Base-by-base conservation (phyloP, 2,797 vertebrate species). In the Alfaro cultratus region DNA sequence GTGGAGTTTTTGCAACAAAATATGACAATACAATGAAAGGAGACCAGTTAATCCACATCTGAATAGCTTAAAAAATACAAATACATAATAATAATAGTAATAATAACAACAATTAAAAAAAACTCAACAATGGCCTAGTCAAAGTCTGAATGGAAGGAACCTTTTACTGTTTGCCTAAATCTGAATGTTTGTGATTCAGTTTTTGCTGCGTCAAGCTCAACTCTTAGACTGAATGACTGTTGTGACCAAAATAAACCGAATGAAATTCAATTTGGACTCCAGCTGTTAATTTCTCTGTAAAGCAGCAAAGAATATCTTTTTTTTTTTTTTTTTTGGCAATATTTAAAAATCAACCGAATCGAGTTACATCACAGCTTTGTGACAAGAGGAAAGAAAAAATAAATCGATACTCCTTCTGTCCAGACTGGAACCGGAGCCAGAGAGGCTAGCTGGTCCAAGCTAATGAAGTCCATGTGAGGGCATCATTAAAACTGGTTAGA, bases 401-500 rank as follows among this genome's bases (percentile, higher is more conserved):
- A 77, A n/a, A 41, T 39, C 31, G 13, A 18, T 45, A 8, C 18
- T 36, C 51, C 36, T 15, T 64, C 68, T 53, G 68, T 77, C 70
- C 39, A 36, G 15, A 23, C 6, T 70, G 31, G 53, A 74, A 34
- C 18, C 36, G 47, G 3, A 78, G 57, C n/a, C 57, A 60, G 57
- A 26, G n/a, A 60, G 29, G 45, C 46, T n/a, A 41, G 53, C 41
- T 57, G 29, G 29, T 0, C 5, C n/a, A 36, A 34, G 60, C 21
- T 64, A 18, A 55, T n/a, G 16, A 62, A 31, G 55, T 62, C 45
- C 39, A 67, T 62, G 62, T 8, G 29, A 11, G 47, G 21, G 47
- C 70, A 1, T 62, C 7, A 21, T 49, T 74, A 62, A 73, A 67
- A n/a, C 80, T 67, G n/a, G 47, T 75, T 4, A 68, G 34, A 29